Base-by-base conservation (phyloP, 1,140 invertebrate genomes). In the Akabosia matsudoensis region DNA sequence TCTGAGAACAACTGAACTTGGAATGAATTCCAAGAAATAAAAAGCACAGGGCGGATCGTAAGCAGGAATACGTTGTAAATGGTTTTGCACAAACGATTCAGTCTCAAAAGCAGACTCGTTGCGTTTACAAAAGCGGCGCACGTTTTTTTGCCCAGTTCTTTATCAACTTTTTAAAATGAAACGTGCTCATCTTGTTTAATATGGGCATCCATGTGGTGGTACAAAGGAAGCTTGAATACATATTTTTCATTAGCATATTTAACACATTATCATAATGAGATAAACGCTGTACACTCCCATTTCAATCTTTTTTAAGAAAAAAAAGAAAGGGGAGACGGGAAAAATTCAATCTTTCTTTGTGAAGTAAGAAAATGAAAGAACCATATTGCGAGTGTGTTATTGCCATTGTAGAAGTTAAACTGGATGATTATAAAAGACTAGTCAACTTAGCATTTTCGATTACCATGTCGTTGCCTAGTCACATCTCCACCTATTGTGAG, bases 211-310 rank as follows among this genome's bases (percentile, higher is more conserved):
- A n/a, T n/a, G n/a, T n/a, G n/a, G n/a, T n/a, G n/a, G n/a, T n/a
- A n/a, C n/a, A n/a, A n/a, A n/a, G n/a, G n/a, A n/a, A n/a, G n/a
- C n/a, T n/a, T n/a, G n/a, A n/a, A n/a, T n/a, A n/a, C n/a, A n/a
- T n/a, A n/a, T 30, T 67, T 56, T 67, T 67, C 61, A 67, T 67
- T 67, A 67, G 61, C 61, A 67, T 67, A 67, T 67, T 67, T 67
- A 67, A 31, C 61, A 67, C 61, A 67, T 67, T 67, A 67, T 67
- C 61, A 67, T 67, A 67, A 67, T 67, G 61, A 67, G 61, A 67
- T 67, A 67, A 67, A 67, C 31, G 61, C 61, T 67, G 3, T 31
- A 30, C 61, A 67, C 61, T 67, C 61, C 61, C 61, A 67, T 67
- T 67, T 31, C 61, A 67, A 67, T 67, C 31, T n/a, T n/a, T n/a